phyloP scores from a whole-genome alignment of 2,888 invertebrate genomes.

The Habroteleia sp. region DNA sequence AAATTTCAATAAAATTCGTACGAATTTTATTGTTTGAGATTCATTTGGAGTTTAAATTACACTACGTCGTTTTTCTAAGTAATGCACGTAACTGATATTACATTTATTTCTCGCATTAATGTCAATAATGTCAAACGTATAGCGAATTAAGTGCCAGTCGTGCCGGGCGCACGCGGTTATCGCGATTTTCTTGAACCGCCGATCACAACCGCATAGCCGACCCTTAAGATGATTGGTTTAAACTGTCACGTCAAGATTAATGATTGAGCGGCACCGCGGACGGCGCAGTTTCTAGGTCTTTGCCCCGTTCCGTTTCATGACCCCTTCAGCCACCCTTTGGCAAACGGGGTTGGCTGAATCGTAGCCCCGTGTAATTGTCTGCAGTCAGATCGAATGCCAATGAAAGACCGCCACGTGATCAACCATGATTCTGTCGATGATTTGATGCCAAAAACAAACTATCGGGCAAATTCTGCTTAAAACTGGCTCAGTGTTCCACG shows the following conservation, averaged over 20 bases:
- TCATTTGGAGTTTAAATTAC: constrained; percentile 32
- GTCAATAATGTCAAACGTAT: constrained; percentile 19
- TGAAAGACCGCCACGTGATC: constrained; percentile 64
- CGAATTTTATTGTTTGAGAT: constrained; percentile 41
- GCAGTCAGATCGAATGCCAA: constrained; percentile 69
- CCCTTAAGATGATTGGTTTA: constrained; percentile 55
- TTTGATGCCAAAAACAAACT: constrained; percentile 52
- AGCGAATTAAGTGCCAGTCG: background rate
- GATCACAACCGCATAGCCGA: constrained; percentile 24
- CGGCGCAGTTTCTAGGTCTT: constrained; percentile 56
- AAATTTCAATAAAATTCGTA: constrained; percentile 47
- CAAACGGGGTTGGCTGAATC: constrained; percentile 63
- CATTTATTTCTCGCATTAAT: constrained; percentile 21
- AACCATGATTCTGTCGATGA: constrained; percentile 59
- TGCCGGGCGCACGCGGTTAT: constrained; percentile 13
- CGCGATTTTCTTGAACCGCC: constrained; percentile 24
- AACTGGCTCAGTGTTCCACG: constrained; percentile 17
- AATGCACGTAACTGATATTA: constrained; percentile 35
- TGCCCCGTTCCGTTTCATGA: constrained; percentile 33
- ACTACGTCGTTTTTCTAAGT: constrained; percentile 34
- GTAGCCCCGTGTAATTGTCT: constrained; percentile 70
- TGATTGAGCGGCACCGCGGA: constrained; percentile 64
- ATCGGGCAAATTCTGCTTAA: constrained; percentile 35
- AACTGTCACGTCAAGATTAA: constrained; percentile 67
- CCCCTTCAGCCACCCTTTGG: constrained; percentile 34